A percentile compares a stretch with the other conserved stretches of the same genome.
phyloP scores from a whole-genome alignment of 2,113 vertebrate species.

The Myotis davidii region DNA sequence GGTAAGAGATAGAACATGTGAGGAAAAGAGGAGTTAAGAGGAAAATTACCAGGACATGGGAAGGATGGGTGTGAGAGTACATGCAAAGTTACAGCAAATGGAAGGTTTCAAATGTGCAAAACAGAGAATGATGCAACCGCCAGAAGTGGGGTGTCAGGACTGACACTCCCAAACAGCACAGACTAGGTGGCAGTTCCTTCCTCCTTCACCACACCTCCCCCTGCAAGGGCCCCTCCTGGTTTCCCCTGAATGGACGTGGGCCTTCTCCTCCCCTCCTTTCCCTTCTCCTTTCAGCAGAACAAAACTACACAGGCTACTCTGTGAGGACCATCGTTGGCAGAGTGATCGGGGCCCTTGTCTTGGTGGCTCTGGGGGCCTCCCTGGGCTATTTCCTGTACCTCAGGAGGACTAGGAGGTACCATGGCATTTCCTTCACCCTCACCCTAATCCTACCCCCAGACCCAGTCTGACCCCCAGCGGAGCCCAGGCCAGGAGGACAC shows the following conservation, averaged over 20 bases:
- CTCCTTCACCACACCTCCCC: no score
- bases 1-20: no score
- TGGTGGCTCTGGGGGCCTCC: not conserved
- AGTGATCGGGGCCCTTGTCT: accelerated
- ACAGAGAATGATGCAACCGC: not conserved
- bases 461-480: accelerated
- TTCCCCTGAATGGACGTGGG: no score
- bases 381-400: no score
- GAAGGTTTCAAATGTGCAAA: not conserved
- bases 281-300: not conserved
- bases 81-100: not conserved
- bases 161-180: accelerated
- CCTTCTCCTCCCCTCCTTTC: not conserved
- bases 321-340: not conserved
- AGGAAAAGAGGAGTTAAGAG: not conserved
- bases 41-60: not conserved
- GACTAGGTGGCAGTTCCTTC: not conserved
- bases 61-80: accelerated
- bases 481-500: not conserved
- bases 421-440: no score
- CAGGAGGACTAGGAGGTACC: no score
- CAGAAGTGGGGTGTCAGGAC: accelerated
- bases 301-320: accelerated
- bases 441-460: no score
- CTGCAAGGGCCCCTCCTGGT: accelerated